Base-by-base conservation (phyloP, 2,797 vertebrate species). In the Serranus cabrilla region DNA sequence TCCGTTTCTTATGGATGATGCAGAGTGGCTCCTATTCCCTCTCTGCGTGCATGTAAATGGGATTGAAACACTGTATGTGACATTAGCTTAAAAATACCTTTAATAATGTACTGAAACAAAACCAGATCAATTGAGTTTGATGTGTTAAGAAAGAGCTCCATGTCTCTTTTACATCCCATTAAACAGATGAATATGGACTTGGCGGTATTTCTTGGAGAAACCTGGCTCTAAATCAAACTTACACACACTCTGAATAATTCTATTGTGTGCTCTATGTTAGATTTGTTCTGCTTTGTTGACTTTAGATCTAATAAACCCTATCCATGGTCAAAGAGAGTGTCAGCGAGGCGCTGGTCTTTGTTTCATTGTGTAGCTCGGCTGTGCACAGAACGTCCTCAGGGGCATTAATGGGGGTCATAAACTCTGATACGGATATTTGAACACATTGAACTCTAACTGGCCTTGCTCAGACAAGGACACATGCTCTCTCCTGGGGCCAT, bases 371-470 rank as follows among this genome's bases (percentile, higher is more conserved):
- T 54, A 68, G 81, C 68, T 84, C 65, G 40, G 81, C 75, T 74
- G 78, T 51, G 72, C 71, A 13, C 59, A 49, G 82, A 87, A 85
- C 52, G 51, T 86, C 89, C 87, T 87, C 75, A n/a, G 74, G 72
- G 85, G 78, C 75, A 65, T 90, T 89, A 89, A 86, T 73, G 69
- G 85, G 87, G 90, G 89, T 90, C 88, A 75, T 94, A 92, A 93
- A 93, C 86, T 88, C 86, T 84, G 80, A 84, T 85, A 81, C 73
- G 84, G 88, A 86, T 90, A 91, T 93, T 88, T 91, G 80, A 91
- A 83, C 91, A 89, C 89, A 81, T 71, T 93, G 91, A 93, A 92
- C 88, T 92, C 84, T 84, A 87, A 87, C 71, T 87, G 88, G 91
- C 91, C 91, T 90, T 77, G 75, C 77, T 74, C 67, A 84, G 82